phyloP scores from a whole-genome alignment of 2,113 vertebrate species.

The Motacilla alba region DNA sequence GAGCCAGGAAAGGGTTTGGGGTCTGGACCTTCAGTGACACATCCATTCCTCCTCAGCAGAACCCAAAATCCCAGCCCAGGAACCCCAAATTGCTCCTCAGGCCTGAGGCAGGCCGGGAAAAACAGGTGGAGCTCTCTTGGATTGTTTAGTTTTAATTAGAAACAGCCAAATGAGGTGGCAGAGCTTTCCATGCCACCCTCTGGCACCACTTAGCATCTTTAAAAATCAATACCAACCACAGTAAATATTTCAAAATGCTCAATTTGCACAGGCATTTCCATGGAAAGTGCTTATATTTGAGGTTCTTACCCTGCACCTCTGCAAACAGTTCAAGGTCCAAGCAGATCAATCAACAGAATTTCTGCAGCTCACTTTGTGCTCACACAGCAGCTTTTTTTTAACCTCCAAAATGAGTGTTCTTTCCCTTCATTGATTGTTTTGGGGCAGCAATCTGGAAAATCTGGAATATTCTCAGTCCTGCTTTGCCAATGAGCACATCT shows the following conservation, averaged over 20 bases:
- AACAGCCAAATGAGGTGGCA: neutral
- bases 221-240: neutral
- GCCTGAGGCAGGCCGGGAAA: neutral
- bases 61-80: neutral
- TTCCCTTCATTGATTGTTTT: neutral
- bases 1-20: rapidly evolving
- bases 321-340: constrained; percentile 1
- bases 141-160: neutral
- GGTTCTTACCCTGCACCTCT: neutral
- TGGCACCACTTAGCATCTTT: neutral
- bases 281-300: neutral
- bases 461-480: neutral
- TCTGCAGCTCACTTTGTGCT: neutral
- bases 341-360: neutral
- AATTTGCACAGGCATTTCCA: neutral
- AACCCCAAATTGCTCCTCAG: neutral
- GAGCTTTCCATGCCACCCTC: neutral
- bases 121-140: neutral
- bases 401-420: neutral
- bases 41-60: neutral
- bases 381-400: neutral
- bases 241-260: neutral
- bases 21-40: neutral
- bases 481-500: neutral
- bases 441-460: neutral